Evolutionary conservation across 2,888 invertebrate genomes (phyloP).

Genomic region (Sialis fuliginosa): DNA sequence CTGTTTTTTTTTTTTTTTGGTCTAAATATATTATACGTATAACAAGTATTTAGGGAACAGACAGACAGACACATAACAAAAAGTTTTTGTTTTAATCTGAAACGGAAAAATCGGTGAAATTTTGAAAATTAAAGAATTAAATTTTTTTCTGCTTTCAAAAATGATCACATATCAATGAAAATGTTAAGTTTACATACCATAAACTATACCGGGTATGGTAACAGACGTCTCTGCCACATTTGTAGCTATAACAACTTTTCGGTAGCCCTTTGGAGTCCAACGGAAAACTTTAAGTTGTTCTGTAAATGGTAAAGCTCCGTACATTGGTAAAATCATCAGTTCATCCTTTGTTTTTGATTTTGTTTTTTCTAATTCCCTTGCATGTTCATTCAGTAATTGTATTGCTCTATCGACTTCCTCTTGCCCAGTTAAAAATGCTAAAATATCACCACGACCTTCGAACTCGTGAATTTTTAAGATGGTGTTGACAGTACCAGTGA

Average conservation of each 20-base stretch:
- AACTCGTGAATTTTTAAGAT: slow-evolving; percentile 74
- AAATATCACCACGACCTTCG: slow-evolving; percentile 69
- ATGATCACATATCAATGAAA: not conserved
- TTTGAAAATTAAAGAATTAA: not conserved
- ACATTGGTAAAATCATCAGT: slow-evolving; percentile 70
- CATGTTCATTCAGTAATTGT: slow-evolving; percentile 41
- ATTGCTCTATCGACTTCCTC: slow-evolving; percentile 80
- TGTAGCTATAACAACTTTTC: slow-evolving; percentile 86
- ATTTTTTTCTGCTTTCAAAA: not conserved
- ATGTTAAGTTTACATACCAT: slow-evolving; percentile 36
- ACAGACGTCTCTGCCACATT: slow-evolving; percentile 96
- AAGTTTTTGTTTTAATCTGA: too few species aligned
- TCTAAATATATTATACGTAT: too few species aligned
- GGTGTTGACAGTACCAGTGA: slow-evolving; percentile 73
- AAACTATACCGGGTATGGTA: slow-evolving; percentile 83
- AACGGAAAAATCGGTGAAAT: not conserved
- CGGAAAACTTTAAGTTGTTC: slow-evolving; percentile 75
- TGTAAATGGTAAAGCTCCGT: slow-evolving; percentile 68
- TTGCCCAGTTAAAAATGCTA: slow-evolving; percentile 85
- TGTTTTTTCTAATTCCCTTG: slow-evolving; percentile 28
- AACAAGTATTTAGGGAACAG: too few species aligned
- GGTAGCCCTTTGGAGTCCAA: slow-evolving; percentile 41
- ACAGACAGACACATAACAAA: too few species aligned
- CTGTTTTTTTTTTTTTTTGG: too few species aligned
- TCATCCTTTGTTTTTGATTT: slow-evolving; percentile 27